Evolutionary conservation across 2,797 vertebrate species (phyloP).

Genomic region (Manis pentadactyla): DNA sequence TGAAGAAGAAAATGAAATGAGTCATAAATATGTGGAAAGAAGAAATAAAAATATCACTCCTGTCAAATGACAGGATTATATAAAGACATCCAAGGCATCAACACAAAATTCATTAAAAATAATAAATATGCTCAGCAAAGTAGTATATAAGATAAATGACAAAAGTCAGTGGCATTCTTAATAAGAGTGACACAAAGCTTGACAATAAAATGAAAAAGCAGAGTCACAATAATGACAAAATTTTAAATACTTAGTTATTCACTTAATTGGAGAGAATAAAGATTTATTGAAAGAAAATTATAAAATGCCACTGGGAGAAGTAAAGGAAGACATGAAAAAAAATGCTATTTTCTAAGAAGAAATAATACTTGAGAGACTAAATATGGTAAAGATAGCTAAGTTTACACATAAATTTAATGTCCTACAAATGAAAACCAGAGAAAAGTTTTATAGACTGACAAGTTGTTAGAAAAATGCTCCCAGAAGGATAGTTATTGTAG

Average conservation of each 20-base stretch:
- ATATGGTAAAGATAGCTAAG: not conserved
- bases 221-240: conserved; percentile 43
- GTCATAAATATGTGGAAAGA: conserved; percentile 53
- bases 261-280: conserved; percentile 66
- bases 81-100: conserved; percentile 45
- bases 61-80: conserved; percentile 63
- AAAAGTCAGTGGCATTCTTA: conserved; percentile 46
- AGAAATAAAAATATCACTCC: conserved; percentile 66
- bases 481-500: not conserved
- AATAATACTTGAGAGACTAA: conserved; percentile 33
- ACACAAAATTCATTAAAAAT: conserved; percentile 74
- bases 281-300: conserved; percentile 62
- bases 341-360: conserved; percentile 64
- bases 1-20: conserved; percentile 53
- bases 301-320: conserved; percentile 22
- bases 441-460: conserved; percentile 48
- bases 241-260: conserved; percentile 59
- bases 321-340: conserved; percentile 64
- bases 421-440: conserved; percentile 47
- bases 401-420: conserved; percentile 48
- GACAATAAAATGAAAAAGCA: conserved; percentile 68
- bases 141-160: conserved; percentile 51
- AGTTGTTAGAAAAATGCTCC: conserved; percentile 44
- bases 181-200: conserved; percentile 58
- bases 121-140: conserved; percentile 62